phyloP scores from a whole-genome alignment of 2,113 vertebrate genomes.

The Chaetodon auriga region DNA sequence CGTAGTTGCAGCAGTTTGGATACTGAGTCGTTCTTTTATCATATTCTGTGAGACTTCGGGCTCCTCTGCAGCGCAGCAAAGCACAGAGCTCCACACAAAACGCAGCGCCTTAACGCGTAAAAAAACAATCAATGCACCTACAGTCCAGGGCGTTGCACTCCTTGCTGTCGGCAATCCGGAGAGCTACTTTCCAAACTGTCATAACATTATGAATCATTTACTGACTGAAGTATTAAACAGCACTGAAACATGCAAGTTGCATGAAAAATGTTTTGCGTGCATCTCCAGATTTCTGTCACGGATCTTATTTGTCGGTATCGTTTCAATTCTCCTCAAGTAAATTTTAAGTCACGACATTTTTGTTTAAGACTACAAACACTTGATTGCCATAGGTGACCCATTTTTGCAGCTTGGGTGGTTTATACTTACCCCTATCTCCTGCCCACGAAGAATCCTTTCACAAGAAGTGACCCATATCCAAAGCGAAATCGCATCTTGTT shows the following conservation, averaged over 20 bases:
- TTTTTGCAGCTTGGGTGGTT: conserved; percentile 29
- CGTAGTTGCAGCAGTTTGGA: conserved; percentile 38
- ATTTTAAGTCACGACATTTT: conserved; percentile 42
- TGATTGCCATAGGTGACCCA: conserved; percentile 20
- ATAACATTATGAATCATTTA: neutral
- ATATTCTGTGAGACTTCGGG: conserved; percentile 59
- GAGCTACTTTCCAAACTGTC: conserved; percentile 55
- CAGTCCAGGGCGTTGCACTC: conserved; percentile 71
- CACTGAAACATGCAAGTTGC: neutral
- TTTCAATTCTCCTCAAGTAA: neutral
- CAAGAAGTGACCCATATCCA: conserved; percentile 74
- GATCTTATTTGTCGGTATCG: neutral
- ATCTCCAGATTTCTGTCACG: neutral
- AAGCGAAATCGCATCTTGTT: conserved; percentile 31
- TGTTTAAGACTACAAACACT: neutral
- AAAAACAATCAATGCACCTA: conserved; percentile 66
- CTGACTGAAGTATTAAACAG: neutral
- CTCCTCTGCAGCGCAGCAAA: conserved; percentile 66
- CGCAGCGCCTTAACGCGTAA: conserved; percentile 73
- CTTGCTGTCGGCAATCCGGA: neutral
- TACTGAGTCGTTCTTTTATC: conserved; percentile 54
- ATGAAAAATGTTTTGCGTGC: neutral
- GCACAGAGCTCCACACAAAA: conserved; percentile 57
- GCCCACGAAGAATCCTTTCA: conserved; percentile 49
- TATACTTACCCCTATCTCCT: conserved; percentile 69